Percentiles rank a stretch among this genome's conserved stretches.
These are phyloP conservation scores for Xiphorhynchus erythropygius DNA, from an alignment of 2,797 vertebrate genomes.

Conservation along the genomic window DNA sequence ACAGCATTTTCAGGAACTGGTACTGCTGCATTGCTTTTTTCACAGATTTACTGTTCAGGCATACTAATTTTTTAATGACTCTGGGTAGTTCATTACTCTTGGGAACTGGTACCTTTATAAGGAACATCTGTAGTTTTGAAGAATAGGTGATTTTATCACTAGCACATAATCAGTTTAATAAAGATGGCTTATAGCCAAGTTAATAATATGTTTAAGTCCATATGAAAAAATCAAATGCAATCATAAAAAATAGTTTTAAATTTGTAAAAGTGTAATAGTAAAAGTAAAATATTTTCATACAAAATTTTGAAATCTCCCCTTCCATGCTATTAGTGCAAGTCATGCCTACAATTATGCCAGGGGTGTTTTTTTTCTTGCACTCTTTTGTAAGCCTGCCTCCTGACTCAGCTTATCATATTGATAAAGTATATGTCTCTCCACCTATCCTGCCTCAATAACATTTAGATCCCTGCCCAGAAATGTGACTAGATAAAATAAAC, in stretches of 20 bases:
- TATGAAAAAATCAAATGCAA: background rate
- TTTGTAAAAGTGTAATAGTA: background rate
- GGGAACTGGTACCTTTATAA: background rate
- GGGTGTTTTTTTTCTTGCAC: background rate
- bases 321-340: background rate
- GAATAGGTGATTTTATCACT: background rate
- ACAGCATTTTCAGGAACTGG: background rate
- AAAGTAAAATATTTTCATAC: background rate
- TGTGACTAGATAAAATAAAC: constrained; percentile 35
- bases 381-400: background rate
- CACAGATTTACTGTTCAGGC: background rate
- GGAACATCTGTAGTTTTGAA: background rate
- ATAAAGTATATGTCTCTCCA: background rate
- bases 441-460: background rate
- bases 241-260: background rate
- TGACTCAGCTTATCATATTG: background rate
- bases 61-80: background rate
- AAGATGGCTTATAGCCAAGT: background rate
- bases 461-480: background rate
- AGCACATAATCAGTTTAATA: background rate
- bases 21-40: background rate
- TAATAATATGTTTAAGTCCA: background rate
- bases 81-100: background rate
- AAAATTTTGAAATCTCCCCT: background rate
- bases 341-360: background rate